Evolutionary conservation across 1,140 invertebrate genomes (phyloP).

Genomic region (Bombus difficillimus): DNA sequence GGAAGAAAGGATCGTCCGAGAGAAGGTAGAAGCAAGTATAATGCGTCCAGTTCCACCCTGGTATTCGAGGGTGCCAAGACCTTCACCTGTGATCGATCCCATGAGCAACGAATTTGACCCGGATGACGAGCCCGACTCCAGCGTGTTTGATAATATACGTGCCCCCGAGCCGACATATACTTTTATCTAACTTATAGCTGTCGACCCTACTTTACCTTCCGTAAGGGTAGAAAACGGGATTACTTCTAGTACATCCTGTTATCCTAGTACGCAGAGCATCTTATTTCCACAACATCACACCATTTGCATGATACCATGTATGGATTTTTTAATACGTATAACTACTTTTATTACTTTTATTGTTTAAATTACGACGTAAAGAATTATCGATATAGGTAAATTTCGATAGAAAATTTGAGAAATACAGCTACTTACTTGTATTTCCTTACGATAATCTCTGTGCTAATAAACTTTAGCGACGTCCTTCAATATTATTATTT

Average conservation of each 20-base stretch:
- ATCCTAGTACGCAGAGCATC: constrained; percentile 66
- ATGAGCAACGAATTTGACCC: constrained; percentile 73
- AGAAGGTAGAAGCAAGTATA: constrained; percentile 69
- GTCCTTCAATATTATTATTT: background rate
- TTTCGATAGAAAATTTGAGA: background rate
- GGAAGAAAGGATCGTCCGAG: constrained; percentile 60
- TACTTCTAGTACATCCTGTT: constrained; percentile 55
- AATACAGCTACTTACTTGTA: background rate
- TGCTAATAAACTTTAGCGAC: background rate
- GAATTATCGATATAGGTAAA: background rate
- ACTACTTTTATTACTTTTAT: no score
- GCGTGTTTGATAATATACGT: constrained; percentile 62
- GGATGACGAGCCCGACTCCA: constrained; percentile 66
- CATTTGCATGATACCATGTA: constrained; percentile 23
- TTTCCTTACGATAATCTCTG: no score
- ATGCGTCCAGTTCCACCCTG: constrained; percentile 60
- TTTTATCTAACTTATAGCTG: constrained; percentile 57
- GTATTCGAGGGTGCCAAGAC: constrained; percentile 54
- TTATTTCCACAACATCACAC: constrained; percentile 70
- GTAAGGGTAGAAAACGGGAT: background rate
- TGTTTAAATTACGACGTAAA: background rate
- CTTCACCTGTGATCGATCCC: constrained; percentile 49
- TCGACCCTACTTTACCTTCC: background rate
- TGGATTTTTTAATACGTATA: constrained; percentile 5
- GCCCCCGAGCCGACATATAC: constrained; percentile 58